Base-by-base conservation (phyloP, 2,888 invertebrate genomes). In the Apodemia zela region DNA sequence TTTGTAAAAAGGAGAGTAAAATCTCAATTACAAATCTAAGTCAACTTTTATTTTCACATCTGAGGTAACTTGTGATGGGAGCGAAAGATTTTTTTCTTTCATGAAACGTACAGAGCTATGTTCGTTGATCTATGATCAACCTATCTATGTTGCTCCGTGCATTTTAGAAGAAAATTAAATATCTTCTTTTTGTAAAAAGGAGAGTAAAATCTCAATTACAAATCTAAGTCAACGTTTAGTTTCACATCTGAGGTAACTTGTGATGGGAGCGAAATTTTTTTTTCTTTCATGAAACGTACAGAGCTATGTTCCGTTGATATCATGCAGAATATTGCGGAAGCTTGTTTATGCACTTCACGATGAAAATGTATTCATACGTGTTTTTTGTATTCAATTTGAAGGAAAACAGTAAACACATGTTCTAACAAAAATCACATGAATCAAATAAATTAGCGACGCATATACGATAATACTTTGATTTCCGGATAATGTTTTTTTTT, bases 401-500 rank as follows among this genome's bases (percentile, higher is more conserved):
- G 21, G 25, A 51, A 51, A 51, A 42, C 10, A 25, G 51, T 51
- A 51, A 51, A 51, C 21, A 51, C 18, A 15, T 25, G 18, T 21
- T 25, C 25, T 51, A 25, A 51, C 25, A 21, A 21, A 21, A 51
- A 51, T 5, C 51, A 18, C 21, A 18, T 25, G 18, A 21, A 51
- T 21, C 6, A 51, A 51, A 51, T 21, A 51, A 51, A 51, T 51
- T 51, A 51, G 51, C 51, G 51, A 51, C 51, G 51, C 51, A 18
- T 51, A 18, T 25, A 42, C 15, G 25, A 51, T 51, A 51, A 51
- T 21, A 11, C 11, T 21, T 18, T 51, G 21, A 51, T 51, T 51
- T 51, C 18, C 21, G 51, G 11, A 13, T 54, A 25, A 51, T 13
- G 13, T 51, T 21, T 54, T 54, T 54, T 51, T 54, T 47, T 21